Evolutionary conservation across 92 coral and sea anemone species (phyloP), one percentile per base, ranked within the genome.

Genomic region (Umimayanthus kanabou): DNA sequence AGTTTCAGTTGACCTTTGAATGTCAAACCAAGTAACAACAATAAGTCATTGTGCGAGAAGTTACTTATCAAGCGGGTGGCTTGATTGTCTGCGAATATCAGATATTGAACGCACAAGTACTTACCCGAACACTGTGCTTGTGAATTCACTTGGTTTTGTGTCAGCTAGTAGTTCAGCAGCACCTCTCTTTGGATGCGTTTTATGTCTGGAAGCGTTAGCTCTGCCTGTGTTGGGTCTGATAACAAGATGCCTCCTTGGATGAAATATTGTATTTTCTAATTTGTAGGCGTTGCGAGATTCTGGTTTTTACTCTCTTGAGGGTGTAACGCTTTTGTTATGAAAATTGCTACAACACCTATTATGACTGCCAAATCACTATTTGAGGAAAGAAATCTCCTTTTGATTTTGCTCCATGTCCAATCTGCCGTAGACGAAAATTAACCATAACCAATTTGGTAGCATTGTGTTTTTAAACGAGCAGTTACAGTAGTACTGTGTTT

Each of bases 211-310:
- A 45, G 26, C 6, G 57, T 28, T 67, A 4, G n/a, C 78, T 14
- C 25, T 83, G 28, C 77, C 9, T n/a, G 25, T 30, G 23, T 47
- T 83, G 77, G 6, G 50, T 83, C 26, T 80, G 66, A 70, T 42
- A 69, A 83, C 57, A 65, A 82, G 69, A 28, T 70, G 77, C 39
- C 55, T 69, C 64, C 26, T 28, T 83, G 42, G 78, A 70, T 13
- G 40, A 70, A 83, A 83, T 69, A 83, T 83, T 83, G 87, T 67
- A 69, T 69, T 83, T 83, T 70, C 77, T 49, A 83, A 83, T 83
- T 83, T 83, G 87, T 67, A 47, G 87, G 64, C n/a, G 77, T 43
- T 70, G 33, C 18, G 66, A 70, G 39, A 29, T n/a, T 83, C 77
- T 69, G 28, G 77, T 83, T 83, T 83, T 30, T 83, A 43, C 77